A percentile compares a stretch with the other conserved stretches of the same genome.
phyloP scores from a whole-genome alignment of 2,888 invertebrate genomes.

The Epirrhoe tristata region DNA sequence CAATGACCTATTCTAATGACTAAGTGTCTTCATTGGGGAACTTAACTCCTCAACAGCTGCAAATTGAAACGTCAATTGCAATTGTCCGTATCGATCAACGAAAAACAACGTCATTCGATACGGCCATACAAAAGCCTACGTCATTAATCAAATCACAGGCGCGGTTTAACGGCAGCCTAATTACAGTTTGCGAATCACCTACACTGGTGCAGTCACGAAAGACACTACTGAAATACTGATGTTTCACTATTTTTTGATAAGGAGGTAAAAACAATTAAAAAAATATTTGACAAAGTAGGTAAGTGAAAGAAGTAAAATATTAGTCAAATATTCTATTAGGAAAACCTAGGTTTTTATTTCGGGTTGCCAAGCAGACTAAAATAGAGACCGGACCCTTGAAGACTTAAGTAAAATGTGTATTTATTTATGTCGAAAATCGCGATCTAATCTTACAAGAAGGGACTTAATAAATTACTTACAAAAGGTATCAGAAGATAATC shows the following conservation, averaged over 20 bases:
- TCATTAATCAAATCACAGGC: slow-evolving; percentile 79
- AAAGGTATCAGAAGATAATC: too few species aligned
- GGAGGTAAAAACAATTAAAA: too few species aligned
- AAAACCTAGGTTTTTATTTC: neutral
- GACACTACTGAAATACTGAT: neutral
- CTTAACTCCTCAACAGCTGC: neutral
- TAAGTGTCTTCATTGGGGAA: neutral
- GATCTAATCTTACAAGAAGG: neutral
- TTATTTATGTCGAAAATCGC: neutral
- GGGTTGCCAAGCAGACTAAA: neutral
- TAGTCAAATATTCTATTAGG: neutral
- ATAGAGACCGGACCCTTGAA: neutral
- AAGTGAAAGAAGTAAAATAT: neutral
- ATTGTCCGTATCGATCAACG: slow-evolving; percentile 44
- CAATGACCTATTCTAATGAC: too few species aligned
- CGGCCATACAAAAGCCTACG: slow-evolving; percentile 46
- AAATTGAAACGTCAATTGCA: slow-evolving; percentile 3
- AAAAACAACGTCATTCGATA: slow-evolving; percentile 60
- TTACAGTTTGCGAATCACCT: slow-evolving; percentile 66
- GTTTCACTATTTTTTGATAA: neutral
- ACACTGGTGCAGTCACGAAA: slow-evolving; percentile 37
- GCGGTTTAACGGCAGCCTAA: slow-evolving; percentile 81
- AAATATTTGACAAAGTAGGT: neutral
- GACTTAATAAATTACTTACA: too few species aligned
- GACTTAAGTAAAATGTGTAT: neutral